Evolutionary conservation across 2,888 invertebrate genomes (phyloP), one percentile per base, ranked within the genome.

Genomic region (Hymenopus coronatus): DNA sequence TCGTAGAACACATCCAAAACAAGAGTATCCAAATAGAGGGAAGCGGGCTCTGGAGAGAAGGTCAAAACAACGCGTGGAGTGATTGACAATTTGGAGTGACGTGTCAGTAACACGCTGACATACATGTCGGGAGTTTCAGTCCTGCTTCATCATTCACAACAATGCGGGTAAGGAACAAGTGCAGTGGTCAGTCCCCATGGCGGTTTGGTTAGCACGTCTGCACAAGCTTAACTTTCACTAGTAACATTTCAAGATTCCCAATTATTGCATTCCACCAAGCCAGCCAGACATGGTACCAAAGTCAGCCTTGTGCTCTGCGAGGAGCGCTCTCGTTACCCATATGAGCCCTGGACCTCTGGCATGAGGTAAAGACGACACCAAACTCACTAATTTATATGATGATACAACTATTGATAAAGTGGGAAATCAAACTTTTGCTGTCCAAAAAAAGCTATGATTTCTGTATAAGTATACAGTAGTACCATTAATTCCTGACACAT

Each of bases 31-130:
- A 70, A 70, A 70, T 14, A 70, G 54, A 70, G 20, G 54, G 84
- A 86, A 86, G 40, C 25, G 86, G 86, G 28, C 86, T 86, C 81
- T 20, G 54, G 86, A 86, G 85, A 46, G 85, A 54, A 85, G 54
- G 54, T 70, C 54, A 70, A 70, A 70, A 70, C 54, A 70, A 20
- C 54, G 54, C 20, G 54, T 70, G 4, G 54, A 70, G 54, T 70
- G 54, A 70, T 70, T 70, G 54, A 70, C 54, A 70, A 70, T 70
- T 70, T 70, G 54, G 54, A 70, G 54, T 70, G 54, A 70, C 54
- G 54, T 70, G 54, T 70, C 54, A 70, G 54, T 70, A 70, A 70
- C 54, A 70, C 54, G 54, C 54, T 70, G 54, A 70, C 54, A 70
- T 70, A 70, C 54, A 70, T 70, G 54, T 70, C 54, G 54, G 54